Base-by-base conservation (phyloP, 2,113 vertebrate genomes). In the Abramis brama region DNA sequence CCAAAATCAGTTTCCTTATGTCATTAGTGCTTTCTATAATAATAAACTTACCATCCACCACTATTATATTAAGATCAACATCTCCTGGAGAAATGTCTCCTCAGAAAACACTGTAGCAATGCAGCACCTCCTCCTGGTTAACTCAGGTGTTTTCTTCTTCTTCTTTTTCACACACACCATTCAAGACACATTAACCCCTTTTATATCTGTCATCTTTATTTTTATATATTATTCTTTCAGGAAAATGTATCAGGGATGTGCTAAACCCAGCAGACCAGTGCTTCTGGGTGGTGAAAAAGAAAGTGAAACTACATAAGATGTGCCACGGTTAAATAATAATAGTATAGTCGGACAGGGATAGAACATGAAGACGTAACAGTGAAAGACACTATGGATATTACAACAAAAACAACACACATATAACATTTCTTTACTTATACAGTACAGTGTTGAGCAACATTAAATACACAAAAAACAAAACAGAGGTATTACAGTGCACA, bases 81-180 rank as follows among this genome's bases (percentile, higher is more conserved):
- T 82, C 27, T 33, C 73, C 33, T 27, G 25, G 17, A 73, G n/a
- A 11, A 47, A 83, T 79, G 64, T 59, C 64, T 78, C 39, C 57
- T 66, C 25, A 52, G 57, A 17, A 5, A 62, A 62, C 36, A 23
- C 52, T 10, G 66, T 30, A 57, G 59, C 36, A 55, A 45, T 71
- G 11, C 60, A 43, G 30, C 71, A 43, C 36, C 84, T 85, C 75
- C 87, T 83, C 62, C 75, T 81, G 86, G 66, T 43, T 81, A 47
- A 6, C 17, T 57, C n/a, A 25, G 25, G 43, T 52, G 64, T 21
- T 52, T 13, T 77, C 13, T 19, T 1, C 33, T 13, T 77, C 13
- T 19, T 1, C 33, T 57, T 78, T 78, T 33, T 23, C 8, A 19
- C 27, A 52, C 45, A 76, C 74, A 21, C 27, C 25, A 57, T 9